Evolutionary conservation across 2,888 invertebrate species (phyloP).

Genomic region (Lissocephala sabroskyi): DNA sequence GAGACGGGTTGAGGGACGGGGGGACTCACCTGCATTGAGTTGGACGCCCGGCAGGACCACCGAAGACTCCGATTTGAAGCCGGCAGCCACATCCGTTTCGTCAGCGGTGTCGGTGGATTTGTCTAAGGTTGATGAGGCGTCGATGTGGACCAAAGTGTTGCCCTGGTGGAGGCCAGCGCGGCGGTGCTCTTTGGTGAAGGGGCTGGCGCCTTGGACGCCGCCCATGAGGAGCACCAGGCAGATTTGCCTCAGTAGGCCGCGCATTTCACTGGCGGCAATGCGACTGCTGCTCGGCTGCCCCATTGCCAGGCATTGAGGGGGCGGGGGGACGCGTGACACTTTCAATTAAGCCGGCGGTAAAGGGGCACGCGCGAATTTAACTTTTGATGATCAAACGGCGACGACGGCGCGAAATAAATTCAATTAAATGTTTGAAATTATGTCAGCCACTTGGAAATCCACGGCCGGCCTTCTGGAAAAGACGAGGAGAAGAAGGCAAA

Average conservation of each 20-base stretch:
- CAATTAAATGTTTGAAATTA: slow-evolving; percentile 43
- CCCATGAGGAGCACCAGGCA: slow-evolving; percentile 26
- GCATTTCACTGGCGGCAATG: slow-evolving; percentile 35
- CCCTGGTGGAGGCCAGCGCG: slow-evolving; percentile 54
- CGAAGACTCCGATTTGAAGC: slow-evolving; percentile 48
- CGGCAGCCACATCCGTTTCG: slow-evolving; percentile 4
- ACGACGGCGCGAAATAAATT: slow-evolving; percentile 19
- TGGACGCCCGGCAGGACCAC: slow-evolving; percentile 47
- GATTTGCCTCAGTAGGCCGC: slow-evolving; percentile 18
- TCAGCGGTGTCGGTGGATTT: slow-evolving; percentile 19
- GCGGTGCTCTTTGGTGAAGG: slow-evolving; percentile 57
- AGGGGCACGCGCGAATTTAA: slow-evolving; percentile 31
- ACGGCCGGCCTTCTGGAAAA: too few species aligned
- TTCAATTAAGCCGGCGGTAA: slow-evolving; percentile 42
- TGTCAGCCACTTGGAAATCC: slow-evolving; percentile 32
- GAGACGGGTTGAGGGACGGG: slow-evolving; percentile 32
- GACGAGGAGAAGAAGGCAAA: too few species aligned
- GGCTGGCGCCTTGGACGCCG: slow-evolving; percentile 38
- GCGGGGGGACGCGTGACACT: slow-evolving; percentile 29
- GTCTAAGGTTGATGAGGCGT: slow-evolving; percentile 40
- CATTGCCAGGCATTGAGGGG: slow-evolving; percentile 23
- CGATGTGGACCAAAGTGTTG: slow-evolving; percentile 59
- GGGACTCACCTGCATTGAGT: slow-evolving; percentile 49
- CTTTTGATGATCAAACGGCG: slow-evolving; percentile 33
- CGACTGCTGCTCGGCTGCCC: slow-evolving; percentile 28